Conservation (phyloP, 2,113 vertebrate species). For the Sylvia atricapilla region DNA sequence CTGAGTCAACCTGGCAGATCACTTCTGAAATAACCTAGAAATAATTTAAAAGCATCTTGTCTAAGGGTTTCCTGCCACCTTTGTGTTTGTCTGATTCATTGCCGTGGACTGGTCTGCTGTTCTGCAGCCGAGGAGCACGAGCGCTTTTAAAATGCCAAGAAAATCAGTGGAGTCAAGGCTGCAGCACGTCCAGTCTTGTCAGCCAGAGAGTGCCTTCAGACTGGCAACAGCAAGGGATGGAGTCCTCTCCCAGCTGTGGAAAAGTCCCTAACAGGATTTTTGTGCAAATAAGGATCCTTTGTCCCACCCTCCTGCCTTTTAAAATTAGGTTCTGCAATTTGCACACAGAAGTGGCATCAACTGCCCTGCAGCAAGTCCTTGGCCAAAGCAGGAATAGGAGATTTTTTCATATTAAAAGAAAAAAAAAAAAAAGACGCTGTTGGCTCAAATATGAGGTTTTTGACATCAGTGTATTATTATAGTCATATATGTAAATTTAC, state of each 20-base stretch:
- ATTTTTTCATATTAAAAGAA: background rate
- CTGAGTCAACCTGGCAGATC: background rate
- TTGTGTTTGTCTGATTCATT: background rate
- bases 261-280: background rate
- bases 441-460: background rate
- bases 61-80: background rate
- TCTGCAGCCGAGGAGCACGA: background rate
- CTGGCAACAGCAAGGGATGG: background rate
- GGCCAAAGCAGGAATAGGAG: background rate
- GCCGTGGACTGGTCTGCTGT: background rate
- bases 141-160: background rate
- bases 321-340: background rate
- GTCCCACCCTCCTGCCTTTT: background rate
- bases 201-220: conserved; percentile 25
- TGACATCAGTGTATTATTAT: background rate
- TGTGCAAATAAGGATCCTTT: background rate
- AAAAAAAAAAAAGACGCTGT: too few relatives aligned
- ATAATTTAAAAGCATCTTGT: background rate
- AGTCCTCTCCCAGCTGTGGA: background rate
- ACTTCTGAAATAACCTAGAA: background rate
- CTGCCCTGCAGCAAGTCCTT: background rate
- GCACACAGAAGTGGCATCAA: rapidly evolving
- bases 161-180: conserved; percentile 25
- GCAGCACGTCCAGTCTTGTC: background rate
- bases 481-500: background rate